These are phyloP conservation scores for Chondrilla cf. caribensis DNA, from an alignment of 37 sponge, comb jelly and placozoan genomes.

Conservation along the genomic window DNA sequence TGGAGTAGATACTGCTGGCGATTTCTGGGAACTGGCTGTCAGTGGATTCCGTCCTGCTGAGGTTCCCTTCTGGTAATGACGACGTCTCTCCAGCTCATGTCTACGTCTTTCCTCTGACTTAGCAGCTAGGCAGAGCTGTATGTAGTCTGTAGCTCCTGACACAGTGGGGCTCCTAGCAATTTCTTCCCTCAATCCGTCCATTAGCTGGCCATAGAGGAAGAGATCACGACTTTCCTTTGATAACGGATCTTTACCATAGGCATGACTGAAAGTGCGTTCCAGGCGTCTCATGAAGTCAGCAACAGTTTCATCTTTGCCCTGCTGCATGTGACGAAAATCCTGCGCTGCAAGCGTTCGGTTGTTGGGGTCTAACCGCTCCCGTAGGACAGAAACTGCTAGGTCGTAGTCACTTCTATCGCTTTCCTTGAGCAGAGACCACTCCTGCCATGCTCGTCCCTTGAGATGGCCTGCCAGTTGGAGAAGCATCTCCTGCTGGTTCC, in stretches of 20 bases:
- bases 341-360: constrained; percentile 34
- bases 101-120: constrained; percentile 16
- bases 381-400: background rate
- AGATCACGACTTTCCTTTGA: constrained; percentile 19
- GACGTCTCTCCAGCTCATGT: constrained; percentile 13
- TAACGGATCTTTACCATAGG: constrained; percentile 36
- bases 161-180: background rate
- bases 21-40: too few relatives aligned
- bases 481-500: constrained; percentile 33
- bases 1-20: too few relatives aligned
- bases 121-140: constrained; percentile 19
- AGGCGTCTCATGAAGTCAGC: constrained; percentile 33
- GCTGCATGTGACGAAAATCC: constrained; percentile 42
- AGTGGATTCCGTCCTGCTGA: background rate
- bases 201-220: constrained; percentile 10
- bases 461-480: constrained; percentile 51
- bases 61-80: background rate
- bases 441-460: constrained; percentile 28
- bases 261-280: constrained; percentile 30
- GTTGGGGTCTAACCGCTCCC: constrained; percentile 19
- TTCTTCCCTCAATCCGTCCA: constrained; percentile 9
- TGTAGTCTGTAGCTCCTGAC: constrained; percentile 10
- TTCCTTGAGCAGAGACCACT: constrained; percentile 34
- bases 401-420: constrained; percentile 2
- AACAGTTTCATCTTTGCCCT: constrained; percentile 29